Conservation (phyloP, 2,888 invertebrate genomes). For the Diabrotica balteata region DNA sequence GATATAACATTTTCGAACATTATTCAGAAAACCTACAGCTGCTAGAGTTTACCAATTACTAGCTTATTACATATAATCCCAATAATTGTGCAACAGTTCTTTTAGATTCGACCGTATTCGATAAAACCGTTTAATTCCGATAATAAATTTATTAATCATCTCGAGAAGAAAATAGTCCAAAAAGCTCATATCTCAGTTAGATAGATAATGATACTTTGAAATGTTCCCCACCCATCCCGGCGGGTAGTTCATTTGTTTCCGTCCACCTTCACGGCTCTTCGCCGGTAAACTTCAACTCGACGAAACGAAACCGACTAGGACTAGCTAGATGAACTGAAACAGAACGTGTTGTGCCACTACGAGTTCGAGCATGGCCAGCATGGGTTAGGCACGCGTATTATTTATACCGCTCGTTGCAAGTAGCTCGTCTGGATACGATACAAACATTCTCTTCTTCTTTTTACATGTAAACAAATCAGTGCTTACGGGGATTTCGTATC, state of each 20-base stretch:
- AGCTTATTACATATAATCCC: too few relatives aligned
- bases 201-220: conserved; percentile 23
- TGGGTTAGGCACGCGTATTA: conserved; percentile 19
- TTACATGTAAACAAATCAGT: conserved; percentile 7
- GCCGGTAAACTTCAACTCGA: conserved; percentile 19
- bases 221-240: conserved; percentile 40
- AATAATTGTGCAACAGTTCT: too few relatives aligned
- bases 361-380: conserved; percentile 1
- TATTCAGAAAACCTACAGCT: too few relatives aligned
- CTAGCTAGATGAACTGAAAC: conserved; percentile 3
- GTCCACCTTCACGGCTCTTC: conserved; percentile 40
- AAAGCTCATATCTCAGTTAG: conserved; percentile 10
- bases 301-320: conserved; percentile 16
- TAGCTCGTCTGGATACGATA: conserved; percentile 11
- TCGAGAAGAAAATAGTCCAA: conserved; percentile 14
- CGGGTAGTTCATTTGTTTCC: conserved; percentile 40
- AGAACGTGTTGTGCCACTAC: conserved; percentile 18
- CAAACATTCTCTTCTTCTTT: conserved; percentile 16
- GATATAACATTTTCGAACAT: too few relatives aligned
- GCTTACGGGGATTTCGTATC: not conserved
- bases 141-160: conserved; percentile 16
- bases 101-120: too few relatives aligned
- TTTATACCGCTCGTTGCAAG: not conserved
- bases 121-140: too few relatives aligned
- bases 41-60: too few relatives aligned